phyloP scores from a whole-genome alignment of 2,888 invertebrate species.

The Eremobia ochroleuca region DNA sequence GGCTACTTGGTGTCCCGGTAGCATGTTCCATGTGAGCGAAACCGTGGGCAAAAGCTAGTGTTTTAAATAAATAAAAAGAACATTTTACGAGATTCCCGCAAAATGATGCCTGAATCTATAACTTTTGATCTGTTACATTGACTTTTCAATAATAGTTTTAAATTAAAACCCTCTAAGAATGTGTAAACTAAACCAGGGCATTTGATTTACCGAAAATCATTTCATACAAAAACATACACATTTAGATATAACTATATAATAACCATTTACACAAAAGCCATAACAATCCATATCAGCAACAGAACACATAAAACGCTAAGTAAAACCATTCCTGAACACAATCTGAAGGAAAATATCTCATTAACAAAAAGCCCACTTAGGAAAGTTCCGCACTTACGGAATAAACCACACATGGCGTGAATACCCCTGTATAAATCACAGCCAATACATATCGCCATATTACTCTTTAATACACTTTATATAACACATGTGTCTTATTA shows the following conservation, averaged over 20 bases:
- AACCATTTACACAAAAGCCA: slow-evolving; percentile 4
- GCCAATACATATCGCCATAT: slow-evolving; percentile 62
- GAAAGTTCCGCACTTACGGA: slow-evolving; percentile 65
- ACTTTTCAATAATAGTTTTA: background rate
- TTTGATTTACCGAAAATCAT: background rate
- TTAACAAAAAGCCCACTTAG: slow-evolving; percentile 72
- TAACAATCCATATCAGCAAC: slow-evolving; percentile 29
- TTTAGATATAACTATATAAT: background rate
- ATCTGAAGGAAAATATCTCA: slow-evolving; percentile 69
- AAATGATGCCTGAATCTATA: background rate
- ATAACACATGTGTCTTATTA: slow-evolving; percentile 44
- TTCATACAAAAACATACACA: background rate
- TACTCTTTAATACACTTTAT: slow-evolving; percentile 41
- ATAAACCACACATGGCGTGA: slow-evolving; percentile 67
- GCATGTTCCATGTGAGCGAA: no score
- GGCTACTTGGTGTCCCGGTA: no score
- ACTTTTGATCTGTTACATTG: background rate
- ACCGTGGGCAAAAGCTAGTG: no score
- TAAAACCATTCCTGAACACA: slow-evolving; percentile 55
- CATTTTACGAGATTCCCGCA: background rate
- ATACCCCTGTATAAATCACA: slow-evolving; percentile 70
- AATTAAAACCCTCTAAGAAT: background rate
- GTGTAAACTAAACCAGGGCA: background rate
- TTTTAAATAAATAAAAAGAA: no score
- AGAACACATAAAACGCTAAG: slow-evolving; percentile 43